phyloP scores from a whole-genome alignment of 1,140 invertebrate species.

The Cherax destructor region DNA sequence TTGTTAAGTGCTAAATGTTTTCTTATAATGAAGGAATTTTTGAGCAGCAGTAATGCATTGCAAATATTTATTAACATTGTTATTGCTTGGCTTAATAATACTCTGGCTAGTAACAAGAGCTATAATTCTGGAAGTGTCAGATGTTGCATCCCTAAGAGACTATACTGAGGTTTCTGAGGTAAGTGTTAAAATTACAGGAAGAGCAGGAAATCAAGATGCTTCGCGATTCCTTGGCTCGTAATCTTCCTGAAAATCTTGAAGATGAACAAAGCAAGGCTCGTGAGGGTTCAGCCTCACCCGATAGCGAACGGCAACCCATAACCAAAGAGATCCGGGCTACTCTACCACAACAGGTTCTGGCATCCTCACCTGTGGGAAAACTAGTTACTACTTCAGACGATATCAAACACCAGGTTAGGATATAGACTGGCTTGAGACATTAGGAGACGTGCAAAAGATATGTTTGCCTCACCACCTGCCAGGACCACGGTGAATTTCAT shows the following conservation, averaged over 20 bases:
- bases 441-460: not conserved
- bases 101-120: not conserved
- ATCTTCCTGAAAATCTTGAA: constrained; percentile 37
- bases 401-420: constrained; percentile 45
- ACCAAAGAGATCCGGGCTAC: constrained; percentile 57
- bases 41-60: not conserved
- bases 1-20: not conserved
- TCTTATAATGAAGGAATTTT: not conserved
- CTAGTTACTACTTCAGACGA: constrained; percentile 7
- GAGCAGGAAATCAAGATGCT: constrained; percentile 61
- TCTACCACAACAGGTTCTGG: constrained; percentile 65
- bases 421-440: not conserved
- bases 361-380: constrained; percentile 36
- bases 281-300: constrained; percentile 2
- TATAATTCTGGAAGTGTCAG: not conserved
- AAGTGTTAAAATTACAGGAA: constrained; percentile 56
- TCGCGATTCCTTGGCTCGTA: constrained; percentile 48
- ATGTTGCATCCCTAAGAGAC: not conserved
- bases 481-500: not conserved
- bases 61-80: not conserved
- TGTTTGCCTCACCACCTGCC: not conserved
- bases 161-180: constrained; percentile 8
- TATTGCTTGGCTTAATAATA: not conserved
- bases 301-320: not conserved
- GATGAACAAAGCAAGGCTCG: constrained; percentile 19